Base-by-base conservation (phyloP, 2,888 invertebrate genomes). In the Philereme vetulata region DNA sequence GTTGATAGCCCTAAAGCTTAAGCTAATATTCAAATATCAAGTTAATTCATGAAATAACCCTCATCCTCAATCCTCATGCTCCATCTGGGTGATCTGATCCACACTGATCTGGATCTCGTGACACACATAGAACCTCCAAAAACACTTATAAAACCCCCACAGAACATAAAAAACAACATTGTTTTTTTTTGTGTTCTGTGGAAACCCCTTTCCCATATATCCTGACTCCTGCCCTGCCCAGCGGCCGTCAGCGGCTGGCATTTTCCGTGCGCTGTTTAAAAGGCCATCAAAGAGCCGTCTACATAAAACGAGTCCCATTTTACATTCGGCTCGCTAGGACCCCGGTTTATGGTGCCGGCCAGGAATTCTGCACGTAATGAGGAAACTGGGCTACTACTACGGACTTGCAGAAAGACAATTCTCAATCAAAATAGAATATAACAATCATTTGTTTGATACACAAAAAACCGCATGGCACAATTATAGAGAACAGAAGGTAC, bases 341-440 rank as follows among this genome's bases (percentile, higher is more conserved):
- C 75, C 74, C 74, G 77, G 80, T 85, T 87, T 88, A 88, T 84
- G 75, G 84, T 75, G 72, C 80, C 77, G 74, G 76, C 68, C 78
- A 76, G 84, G 81, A 83, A 84, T 85, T 82, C 84, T 76, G 75
- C 71, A 68, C 77, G 82, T 88, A 88, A 88, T 88, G 88, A 88
- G 85, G 81, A 83, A 82, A 80, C 56, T 65, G 47, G 61, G 68
- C 60, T 51, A 49, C 58, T 60, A 40, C 56, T 57, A 57, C 51
- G 45, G 57, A 42, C 10, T 9, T 4, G 44, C n/a, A 47, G 33
- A 9, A 11, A 38, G 8, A 33, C 8, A 2, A 40, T 38, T 9
- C 38, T 38, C 10, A 5, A 35, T 2, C 35, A 35, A 35, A 6
- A 35, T 21, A 21, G 21, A 21, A 21, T 21, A 21, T 1, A 21